Evolutionary conservation across 2,113 vertebrate genomes (phyloP).

Genomic region (Labrus mixtus): DNA sequence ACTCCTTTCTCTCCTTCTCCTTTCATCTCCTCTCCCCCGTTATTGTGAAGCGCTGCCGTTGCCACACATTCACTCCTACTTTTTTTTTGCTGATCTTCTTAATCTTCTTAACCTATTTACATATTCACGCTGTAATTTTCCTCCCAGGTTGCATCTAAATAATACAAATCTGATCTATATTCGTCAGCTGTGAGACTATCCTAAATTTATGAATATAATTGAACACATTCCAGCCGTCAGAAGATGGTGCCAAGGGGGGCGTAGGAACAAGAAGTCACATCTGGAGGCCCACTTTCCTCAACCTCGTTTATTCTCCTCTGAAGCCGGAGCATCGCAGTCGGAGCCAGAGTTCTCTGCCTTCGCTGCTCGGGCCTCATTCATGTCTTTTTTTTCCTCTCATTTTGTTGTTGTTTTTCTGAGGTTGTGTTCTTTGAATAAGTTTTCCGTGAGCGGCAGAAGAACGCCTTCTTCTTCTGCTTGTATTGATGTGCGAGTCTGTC

Average conservation of each 20-base stretch:
- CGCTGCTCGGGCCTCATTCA: constrained; percentile 17
- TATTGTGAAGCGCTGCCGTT: constrained; percentile 35
- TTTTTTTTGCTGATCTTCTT: constrained; percentile 75
- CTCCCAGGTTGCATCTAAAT: constrained; percentile 85
- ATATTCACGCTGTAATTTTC: constrained; percentile 81
- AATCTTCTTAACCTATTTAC: constrained; percentile 83
- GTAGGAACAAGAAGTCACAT: constrained; percentile 77
- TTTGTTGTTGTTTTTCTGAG: neutral
- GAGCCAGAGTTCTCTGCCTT: constrained; percentile 26
- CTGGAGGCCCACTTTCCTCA: constrained; percentile 83
- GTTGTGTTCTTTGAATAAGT: constrained; percentile 15
- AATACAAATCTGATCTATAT: constrained; percentile 85
- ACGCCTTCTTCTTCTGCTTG: constrained; percentile 1
- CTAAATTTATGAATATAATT: constrained; percentile 83
- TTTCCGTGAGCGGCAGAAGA: neutral
- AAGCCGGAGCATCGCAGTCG: constrained; percentile 40
- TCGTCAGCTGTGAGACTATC: constrained; percentile 80
- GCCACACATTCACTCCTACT: constrained; percentile 55
- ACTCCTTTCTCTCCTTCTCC: constrained; percentile 4
- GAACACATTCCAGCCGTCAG: constrained; percentile 83
- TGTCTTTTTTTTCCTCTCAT: constrained; percentile 2
- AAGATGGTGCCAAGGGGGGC: constrained; percentile 77
- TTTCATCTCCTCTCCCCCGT: constrained; percentile 5
- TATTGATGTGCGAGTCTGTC: neutral
- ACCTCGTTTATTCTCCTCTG: constrained; percentile 66